Percentiles rank a stretch among this genome's conserved stretches.
These are phyloP conservation scores for Hyperoplus immaculatus DNA, from an alignment of 2,797 vertebrate genomes.

Conservation along the genomic window DNA sequence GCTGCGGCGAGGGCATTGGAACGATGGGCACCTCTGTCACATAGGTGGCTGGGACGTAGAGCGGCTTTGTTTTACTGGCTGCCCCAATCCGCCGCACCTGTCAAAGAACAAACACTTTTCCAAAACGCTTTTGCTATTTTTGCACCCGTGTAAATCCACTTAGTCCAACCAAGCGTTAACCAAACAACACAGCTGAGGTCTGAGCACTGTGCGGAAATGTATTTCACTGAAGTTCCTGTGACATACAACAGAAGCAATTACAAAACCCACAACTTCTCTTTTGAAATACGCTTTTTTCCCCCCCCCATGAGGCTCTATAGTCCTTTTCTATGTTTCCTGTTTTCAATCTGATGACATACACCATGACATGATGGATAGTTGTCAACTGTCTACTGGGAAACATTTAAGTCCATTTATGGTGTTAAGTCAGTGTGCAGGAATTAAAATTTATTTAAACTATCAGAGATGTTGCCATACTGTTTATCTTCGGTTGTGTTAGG, in stretches of 20 bases:
- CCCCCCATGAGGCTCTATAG: not conserved
- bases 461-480: not conserved
- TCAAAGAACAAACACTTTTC: constrained; percentile 29
- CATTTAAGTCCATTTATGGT: not conserved
- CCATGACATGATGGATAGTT: not conserved
- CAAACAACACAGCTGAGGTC: constrained; percentile 23
- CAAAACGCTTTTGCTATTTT: constrained; percentile 31
- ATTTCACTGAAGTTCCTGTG: constrained; percentile 20
- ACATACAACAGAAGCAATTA: not conserved
- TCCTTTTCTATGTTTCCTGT: not conserved
- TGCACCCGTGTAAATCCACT: constrained; percentile 28
- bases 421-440: not conserved
- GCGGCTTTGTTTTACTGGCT: constrained; percentile 83
- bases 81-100: constrained; percentile 87
- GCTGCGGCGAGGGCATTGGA: constrained; percentile 71
- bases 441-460: not conserved
- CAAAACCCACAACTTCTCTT: constrained; percentile 38
- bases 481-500: not conserved
- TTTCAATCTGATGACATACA: not conserved
- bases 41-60: constrained; percentile 92
- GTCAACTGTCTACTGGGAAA: not conserved
- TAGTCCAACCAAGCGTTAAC: constrained; percentile 26
- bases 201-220: constrained; percentile 21
- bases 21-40: constrained; percentile 87
- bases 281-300: not conserved